Evolutionary conservation across 2,113 vertebrate genomes (phyloP).

Genomic region (Odobenus rosmarus): DNA sequence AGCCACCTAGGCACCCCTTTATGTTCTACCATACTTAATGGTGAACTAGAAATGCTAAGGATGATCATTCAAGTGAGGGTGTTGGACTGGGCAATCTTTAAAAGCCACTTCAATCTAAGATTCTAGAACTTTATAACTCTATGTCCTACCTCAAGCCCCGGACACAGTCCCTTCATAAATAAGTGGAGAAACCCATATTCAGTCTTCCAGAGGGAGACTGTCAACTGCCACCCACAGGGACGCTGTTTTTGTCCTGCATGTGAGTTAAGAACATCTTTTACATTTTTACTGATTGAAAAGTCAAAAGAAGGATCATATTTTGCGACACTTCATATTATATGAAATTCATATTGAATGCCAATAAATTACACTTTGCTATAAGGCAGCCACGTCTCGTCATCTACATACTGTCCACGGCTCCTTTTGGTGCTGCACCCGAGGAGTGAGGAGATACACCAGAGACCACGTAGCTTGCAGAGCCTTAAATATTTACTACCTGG

Average conservation of each 20-base stretch:
- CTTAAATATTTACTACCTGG: background rate
- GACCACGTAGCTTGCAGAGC: background rate
- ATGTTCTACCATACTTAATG: background rate
- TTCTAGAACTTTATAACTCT: background rate
- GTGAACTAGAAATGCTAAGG: background rate
- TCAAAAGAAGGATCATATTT: background rate
- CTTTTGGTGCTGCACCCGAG: background rate
- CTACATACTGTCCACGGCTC: background rate
- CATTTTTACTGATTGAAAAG: background rate
- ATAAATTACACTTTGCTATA: background rate
- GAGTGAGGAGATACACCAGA: background rate
- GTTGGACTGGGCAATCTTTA: background rate
- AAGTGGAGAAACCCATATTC: background rate
- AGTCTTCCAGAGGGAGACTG: background rate
- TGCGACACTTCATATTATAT: background rate
- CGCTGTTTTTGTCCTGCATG: background rate
- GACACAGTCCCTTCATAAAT: background rate
- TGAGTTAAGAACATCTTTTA: constrained; percentile 17
- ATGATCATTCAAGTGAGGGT: background rate
- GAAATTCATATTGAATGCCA: background rate
- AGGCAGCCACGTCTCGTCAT: background rate
- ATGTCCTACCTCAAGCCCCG: background rate
- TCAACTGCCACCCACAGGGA: background rate
- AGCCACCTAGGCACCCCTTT: no score
- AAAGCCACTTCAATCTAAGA: background rate